Conservation (phyloP, 2,888 invertebrate species). For the Eupithecia inturbata region DNA sequence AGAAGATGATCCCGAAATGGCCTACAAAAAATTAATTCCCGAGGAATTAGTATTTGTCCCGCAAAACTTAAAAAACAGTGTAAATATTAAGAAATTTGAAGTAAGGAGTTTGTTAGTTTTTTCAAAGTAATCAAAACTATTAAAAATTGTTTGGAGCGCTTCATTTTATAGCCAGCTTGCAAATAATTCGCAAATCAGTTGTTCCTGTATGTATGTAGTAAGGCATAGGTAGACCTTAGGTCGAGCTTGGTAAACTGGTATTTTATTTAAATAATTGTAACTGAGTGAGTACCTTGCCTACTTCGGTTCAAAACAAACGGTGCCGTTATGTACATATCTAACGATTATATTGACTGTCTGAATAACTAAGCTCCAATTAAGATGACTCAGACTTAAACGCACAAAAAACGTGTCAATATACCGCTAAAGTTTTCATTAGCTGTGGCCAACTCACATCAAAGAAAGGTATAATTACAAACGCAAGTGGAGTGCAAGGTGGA, state of each 20-base stretch:
- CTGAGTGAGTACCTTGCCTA: neutral
- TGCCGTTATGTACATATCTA: neutral
- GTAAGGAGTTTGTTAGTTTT: too few relatives aligned
- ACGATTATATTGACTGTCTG: neutral
- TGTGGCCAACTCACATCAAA: conserved; percentile 48
- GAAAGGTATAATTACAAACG: conserved; percentile 73
- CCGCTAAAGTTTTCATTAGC: conserved; percentile 44
- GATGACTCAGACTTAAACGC: neutral
- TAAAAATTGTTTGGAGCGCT: neutral
- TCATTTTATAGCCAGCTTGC: neutral
- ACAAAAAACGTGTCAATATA: conserved; percentile 30
- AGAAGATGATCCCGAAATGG: too few relatives aligned
- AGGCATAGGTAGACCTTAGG: neutral
- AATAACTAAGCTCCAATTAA: conserved; percentile 6
- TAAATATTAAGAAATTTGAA: neutral
- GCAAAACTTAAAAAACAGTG: too few relatives aligned
- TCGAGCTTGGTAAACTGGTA: neutral
- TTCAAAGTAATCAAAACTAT: neutral
- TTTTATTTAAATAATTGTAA: neutral
- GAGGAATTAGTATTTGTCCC: too few relatives aligned
- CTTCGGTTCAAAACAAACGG: neutral
- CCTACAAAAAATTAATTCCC: too few relatives aligned
- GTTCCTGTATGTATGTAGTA: neutral
- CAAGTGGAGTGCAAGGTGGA: conserved; percentile 76
- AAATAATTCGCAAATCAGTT: neutral